phyloP scores from a whole-genome alignment of 1,140 invertebrate genomes.

The Papilio polyxenes region DNA sequence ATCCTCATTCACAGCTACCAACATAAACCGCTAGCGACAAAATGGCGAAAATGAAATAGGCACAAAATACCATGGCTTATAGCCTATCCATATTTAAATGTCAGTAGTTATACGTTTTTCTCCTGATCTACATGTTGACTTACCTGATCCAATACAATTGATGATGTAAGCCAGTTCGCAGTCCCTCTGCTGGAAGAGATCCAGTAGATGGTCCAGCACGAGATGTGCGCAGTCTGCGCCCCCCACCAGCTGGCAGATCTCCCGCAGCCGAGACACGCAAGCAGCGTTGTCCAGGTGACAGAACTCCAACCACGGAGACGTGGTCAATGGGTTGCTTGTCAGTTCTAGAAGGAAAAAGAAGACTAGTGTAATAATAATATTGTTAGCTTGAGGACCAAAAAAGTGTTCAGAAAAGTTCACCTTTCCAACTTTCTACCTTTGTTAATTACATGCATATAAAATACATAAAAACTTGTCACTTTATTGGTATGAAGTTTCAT shows the following conservation, averaged over 20 bases:
- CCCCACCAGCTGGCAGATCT: conserved; percentile 80
- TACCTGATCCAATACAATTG: conserved; percentile 60
- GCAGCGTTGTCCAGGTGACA: conserved; percentile 78
- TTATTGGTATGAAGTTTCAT: not conserved
- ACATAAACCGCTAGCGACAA: too few relatives aligned
- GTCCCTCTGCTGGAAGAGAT: conserved; percentile 69
- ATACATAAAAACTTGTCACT: too few relatives aligned
- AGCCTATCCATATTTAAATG: too few relatives aligned
- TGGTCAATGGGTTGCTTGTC: conserved; percentile 37
- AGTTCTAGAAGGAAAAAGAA: conserved; percentile 48
- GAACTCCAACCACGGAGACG: conserved; percentile 81
- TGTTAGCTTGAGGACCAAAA: too few relatives aligned
- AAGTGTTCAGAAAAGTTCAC: too few relatives aligned
- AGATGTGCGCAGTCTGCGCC: conserved; percentile 78
- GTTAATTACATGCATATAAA: too few relatives aligned
- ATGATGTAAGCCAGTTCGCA: conserved; percentile 56
- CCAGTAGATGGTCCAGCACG: conserved; percentile 82
- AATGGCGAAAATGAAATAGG: too few relatives aligned
- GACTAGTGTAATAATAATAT: too few relatives aligned
- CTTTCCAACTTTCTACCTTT: too few relatives aligned
- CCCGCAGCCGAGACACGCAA: conserved; percentile 72
- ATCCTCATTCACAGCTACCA: too few relatives aligned
- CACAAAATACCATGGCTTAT: too few relatives aligned
- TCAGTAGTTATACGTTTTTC: too few relatives aligned
- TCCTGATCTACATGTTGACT: not conserved